These are phyloP conservation scores for Eurystomus gularis DNA, from an alignment of 2,113 vertebrate species.

Conservation along the genomic window DNA sequence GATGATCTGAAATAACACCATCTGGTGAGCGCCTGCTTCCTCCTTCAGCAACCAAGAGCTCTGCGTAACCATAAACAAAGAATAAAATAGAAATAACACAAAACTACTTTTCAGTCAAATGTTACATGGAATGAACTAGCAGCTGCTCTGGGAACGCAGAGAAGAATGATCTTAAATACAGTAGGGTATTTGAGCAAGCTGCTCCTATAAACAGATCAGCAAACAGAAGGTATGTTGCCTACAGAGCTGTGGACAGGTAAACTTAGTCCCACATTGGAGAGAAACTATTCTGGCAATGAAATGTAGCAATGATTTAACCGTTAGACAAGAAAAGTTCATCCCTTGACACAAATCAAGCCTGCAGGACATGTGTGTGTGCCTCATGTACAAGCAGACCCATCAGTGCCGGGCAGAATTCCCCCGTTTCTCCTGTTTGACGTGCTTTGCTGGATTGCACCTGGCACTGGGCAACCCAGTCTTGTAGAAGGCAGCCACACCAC, in stretches of 20 bases:
- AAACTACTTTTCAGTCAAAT: conserved; percentile 15
- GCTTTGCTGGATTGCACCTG: neutral
- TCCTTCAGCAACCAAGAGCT: neutral
- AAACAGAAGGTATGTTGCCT: neutral
- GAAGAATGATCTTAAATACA: neutral
- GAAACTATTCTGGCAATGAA: neutral
- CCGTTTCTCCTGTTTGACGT: neutral
- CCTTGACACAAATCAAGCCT: neutral
- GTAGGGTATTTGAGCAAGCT: neutral
- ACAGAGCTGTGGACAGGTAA: neutral
- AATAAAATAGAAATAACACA: conserved; percentile 20
- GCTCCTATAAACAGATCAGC: neutral
- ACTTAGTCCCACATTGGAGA: neutral
- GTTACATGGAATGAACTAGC: conserved; percentile 1
- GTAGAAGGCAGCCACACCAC: neutral
- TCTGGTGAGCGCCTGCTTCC: conserved; percentile 11
- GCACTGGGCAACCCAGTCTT: too few species aligned
- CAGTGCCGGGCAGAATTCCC: neutral
- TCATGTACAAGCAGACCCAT: neutral
- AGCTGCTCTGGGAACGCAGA: conserved; percentile 15
- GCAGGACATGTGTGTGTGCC: neutral
- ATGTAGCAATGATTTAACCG: neutral
- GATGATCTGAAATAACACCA: conserved; percentile 30
- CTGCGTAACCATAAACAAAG: conserved; percentile 22
- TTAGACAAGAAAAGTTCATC: neutral